Evolutionary conservation across 2,113 vertebrate species (phyloP).

Genomic region (Pantherophis guttatus): DNA sequence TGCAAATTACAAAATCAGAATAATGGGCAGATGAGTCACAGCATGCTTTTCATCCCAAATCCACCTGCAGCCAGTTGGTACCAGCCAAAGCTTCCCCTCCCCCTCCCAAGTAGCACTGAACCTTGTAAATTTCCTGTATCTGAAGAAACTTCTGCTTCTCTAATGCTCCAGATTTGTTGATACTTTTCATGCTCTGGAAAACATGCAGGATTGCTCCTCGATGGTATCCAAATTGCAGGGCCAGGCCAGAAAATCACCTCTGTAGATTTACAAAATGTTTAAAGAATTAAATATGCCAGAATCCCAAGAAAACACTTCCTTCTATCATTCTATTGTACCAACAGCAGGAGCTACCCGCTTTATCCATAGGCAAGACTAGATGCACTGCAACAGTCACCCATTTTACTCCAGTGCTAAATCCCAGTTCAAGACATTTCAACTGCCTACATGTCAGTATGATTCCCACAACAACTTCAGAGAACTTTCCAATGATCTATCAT

Average conservation of each 20-base stretch:
- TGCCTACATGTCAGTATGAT: neutral
- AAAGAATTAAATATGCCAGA: neutral
- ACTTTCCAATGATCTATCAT: neutral
- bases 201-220: neutral
- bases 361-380: neutral
- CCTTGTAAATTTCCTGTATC: neutral
- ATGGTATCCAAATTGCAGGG: neutral
- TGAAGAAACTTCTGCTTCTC: neutral
- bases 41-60: neutral
- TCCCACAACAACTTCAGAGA: neutral
- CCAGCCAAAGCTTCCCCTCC: neutral
- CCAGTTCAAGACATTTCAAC: neutral
- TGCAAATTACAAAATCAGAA: neutral
- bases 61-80: neutral
- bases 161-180: neutral
- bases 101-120: neutral
- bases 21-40: neutral
- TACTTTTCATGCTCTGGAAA: neutral
- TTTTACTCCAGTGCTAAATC: neutral
- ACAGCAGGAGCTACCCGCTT: neutral
- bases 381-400: neutral
- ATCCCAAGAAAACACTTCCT: neutral
- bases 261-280: neutral
- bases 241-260: neutral
- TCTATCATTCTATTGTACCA: no score